Percentiles rank a stretch among this genome's conserved stretches.
Conservation (phyloP, 2,797 vertebrate species). For the Malacoraja senta region DNA sequence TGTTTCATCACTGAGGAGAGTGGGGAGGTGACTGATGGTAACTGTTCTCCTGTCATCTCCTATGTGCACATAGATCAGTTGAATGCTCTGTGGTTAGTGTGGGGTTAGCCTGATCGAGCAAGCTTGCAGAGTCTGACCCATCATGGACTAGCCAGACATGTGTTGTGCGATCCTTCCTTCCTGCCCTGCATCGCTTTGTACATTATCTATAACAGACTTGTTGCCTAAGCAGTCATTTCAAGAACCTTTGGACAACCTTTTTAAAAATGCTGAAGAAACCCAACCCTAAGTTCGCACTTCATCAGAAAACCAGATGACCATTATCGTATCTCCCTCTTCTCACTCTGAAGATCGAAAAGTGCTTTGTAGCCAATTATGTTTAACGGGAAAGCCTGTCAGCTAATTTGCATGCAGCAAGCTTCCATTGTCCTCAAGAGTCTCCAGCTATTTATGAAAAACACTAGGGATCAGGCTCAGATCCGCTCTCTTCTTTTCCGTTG, state of each 20-base stretch:
- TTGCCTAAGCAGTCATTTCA: not conserved
- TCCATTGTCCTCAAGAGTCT: not conserved
- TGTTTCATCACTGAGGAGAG: not conserved
- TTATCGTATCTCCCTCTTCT: not conserved
- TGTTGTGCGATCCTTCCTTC: not conserved
- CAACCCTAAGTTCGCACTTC: not conserved
- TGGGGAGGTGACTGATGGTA: not conserved
- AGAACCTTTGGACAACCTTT: not conserved
- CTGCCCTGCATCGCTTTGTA: not conserved
- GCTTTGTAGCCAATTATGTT: too few species aligned
- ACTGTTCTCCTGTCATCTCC: not conserved
- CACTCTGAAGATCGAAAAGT: not conserved
- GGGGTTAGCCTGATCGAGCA: not conserved
- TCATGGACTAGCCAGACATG: not conserved
- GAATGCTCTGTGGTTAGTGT: not conserved
- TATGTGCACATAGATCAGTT: not conserved
- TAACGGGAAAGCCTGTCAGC: not conserved
- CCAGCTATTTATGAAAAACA: too few species aligned
- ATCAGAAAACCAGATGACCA: not conserved
- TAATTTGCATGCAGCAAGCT: not conserved
- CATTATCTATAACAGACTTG: not conserved
- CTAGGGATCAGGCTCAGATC: too few species aligned
- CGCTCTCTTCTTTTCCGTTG: too few species aligned
- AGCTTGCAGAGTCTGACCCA: not conserved
- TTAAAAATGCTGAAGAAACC: not conserved